These are phyloP conservation scores for Himantopus leucocephalus DNA, from an alignment of 2,113 vertebrate genomes.

Conservation along the genomic window DNA sequence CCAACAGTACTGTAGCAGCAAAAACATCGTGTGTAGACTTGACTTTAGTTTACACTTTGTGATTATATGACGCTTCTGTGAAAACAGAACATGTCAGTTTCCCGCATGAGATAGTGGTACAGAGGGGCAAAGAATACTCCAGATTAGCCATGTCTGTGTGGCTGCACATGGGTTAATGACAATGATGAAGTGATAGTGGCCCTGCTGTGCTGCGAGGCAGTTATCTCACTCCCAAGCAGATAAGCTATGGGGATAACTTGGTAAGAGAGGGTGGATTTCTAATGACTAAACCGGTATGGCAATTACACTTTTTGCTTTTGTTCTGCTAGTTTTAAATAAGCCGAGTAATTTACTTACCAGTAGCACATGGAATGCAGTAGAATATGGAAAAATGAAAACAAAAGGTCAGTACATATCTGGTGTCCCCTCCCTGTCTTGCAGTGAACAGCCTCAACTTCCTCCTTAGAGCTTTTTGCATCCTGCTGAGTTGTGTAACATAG, in stretches of 20 bases:
- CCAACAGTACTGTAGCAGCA: not conserved
- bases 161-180: conserved; percentile 48
- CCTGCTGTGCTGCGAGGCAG: conserved; percentile 46
- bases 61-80: conserved; percentile 23
- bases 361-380: conserved; percentile 7
- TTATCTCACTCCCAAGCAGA: conserved; percentile 36
- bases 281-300: conserved; percentile 38
- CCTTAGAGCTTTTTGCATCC: not conserved
- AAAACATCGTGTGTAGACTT: not conserved
- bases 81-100: conserved; percentile 54
- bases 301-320: conserved; percentile 43
- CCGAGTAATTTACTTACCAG: conserved; percentile 41
- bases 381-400: not conserved
- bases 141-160: not conserved
- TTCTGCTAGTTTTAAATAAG: conserved; percentile 56
- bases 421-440: not conserved
- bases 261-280: conserved; percentile 46
- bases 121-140: conserved; percentile 24
- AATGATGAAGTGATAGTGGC: conserved; percentile 51
- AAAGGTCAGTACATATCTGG: not conserved
- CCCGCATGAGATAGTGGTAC: conserved; percentile 36
- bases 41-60: conserved; percentile 47
- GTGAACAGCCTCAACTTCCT: not conserved
- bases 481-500: accelerated
- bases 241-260: not conserved